These are phyloP conservation scores for Parnassius smintheus DNA, from an alignment of 2,888 invertebrate genomes.

Conservation along the genomic window DNA sequence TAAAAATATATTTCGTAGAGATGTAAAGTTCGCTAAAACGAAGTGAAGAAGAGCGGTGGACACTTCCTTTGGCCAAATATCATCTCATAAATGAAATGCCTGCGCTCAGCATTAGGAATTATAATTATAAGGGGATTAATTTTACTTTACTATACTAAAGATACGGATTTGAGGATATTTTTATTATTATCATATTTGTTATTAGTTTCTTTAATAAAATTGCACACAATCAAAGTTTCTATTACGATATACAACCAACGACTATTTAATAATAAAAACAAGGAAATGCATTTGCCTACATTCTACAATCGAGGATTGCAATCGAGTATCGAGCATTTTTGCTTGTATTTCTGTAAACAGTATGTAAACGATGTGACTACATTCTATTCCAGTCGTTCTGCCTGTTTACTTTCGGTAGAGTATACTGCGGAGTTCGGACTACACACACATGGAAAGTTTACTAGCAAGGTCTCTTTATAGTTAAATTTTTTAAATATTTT, in stretches of 20 bases:
- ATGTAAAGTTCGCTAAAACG: too few relatives aligned
- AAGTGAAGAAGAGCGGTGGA: too few relatives aligned
- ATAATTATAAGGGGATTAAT: too few relatives aligned
- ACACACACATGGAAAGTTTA: slow-evolving; percentile 36
- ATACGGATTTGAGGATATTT: background rate
- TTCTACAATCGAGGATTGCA: slow-evolving; percentile 35
- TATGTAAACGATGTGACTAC: slow-evolving; percentile 71
- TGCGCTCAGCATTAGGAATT: too few relatives aligned
- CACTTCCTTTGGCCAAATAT: too few relatives aligned
- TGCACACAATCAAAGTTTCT: too few relatives aligned
- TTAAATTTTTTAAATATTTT: too few relatives aligned
- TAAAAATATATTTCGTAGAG: too few relatives aligned
- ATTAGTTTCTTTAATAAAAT: background rate
- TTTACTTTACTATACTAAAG: too few relatives aligned
- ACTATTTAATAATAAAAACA: background rate
- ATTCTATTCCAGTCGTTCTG: slow-evolving; percentile 54
- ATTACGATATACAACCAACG: background rate
- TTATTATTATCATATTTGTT: background rate
- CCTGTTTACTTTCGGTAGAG: slow-evolving; percentile 64
- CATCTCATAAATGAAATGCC: too few relatives aligned
- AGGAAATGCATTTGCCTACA: slow-evolving; percentile 14
- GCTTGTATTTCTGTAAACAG: slow-evolving; percentile 70
- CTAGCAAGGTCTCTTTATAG: background rate
- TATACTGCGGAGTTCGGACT: slow-evolving; percentile 40
- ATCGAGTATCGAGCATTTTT: slow-evolving; percentile 42